A percentile compares a stretch with the other conserved stretches of the same genome.
Evolutionary conservation across 1,140 invertebrate species (phyloP).

Genomic region (Heliconius hewitsoni): DNA sequence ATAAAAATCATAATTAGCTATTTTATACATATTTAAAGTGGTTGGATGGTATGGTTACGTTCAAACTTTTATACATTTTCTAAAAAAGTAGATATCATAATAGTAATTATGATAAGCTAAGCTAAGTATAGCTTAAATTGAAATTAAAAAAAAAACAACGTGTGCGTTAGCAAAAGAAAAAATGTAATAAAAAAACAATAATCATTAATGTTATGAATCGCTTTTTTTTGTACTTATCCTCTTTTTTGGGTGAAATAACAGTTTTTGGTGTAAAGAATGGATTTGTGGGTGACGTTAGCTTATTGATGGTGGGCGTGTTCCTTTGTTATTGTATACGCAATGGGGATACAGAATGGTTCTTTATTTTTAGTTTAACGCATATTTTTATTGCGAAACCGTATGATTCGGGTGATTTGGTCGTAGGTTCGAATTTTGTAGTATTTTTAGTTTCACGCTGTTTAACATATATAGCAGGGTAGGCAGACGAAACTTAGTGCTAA

Average conservation of each 20-base stretch:
- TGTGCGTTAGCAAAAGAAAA: background rate
- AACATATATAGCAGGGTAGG: too few relatives aligned
- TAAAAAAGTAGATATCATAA: too few relatives aligned
- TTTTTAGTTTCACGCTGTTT: too few relatives aligned
- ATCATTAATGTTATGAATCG: background rate
- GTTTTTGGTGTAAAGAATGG: constrained; percentile 10
- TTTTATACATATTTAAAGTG: too few relatives aligned
- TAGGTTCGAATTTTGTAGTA: background rate
- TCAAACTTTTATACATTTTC: too few relatives aligned
- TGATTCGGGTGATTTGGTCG: background rate
- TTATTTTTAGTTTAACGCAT: constrained; percentile 5
- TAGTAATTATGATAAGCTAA: too few relatives aligned
- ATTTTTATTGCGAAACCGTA: background rate
- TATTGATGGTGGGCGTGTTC: constrained; percentile 19
- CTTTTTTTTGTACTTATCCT: background rate
- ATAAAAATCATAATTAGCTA: too few relatives aligned
- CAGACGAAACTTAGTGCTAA: too few relatives aligned
- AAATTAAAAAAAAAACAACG: background rate
- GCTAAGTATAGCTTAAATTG: too few relatives aligned
- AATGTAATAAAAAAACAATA: background rate
- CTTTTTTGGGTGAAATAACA: constrained; percentile 3
- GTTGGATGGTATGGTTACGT: too few relatives aligned
- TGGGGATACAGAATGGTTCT: background rate
- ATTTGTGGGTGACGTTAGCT: constrained; percentile 6
- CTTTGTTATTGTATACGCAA: constrained; percentile 15